Evolutionary conservation across 1,140 invertebrate species (phyloP).

Genomic region (Aphidius gifuensis): DNA sequence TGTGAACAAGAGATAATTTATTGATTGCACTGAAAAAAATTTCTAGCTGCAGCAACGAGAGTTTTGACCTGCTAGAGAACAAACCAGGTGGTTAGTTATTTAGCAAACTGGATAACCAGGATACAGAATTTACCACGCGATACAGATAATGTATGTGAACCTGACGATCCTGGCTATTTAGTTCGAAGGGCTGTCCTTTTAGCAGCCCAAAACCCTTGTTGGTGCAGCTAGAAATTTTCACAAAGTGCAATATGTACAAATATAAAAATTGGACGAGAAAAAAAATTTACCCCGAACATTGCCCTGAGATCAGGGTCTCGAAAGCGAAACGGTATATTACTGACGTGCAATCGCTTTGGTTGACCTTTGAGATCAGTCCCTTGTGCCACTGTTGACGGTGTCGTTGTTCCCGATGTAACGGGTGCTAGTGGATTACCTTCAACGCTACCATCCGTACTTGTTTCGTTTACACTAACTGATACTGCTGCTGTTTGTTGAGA

Average conservation of each 20-base stretch:
- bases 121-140: too few relatives aligned
- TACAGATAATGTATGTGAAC: too few relatives aligned
- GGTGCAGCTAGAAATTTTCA: not conserved
- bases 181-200: too few relatives aligned
- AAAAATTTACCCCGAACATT: constrained; percentile 91
- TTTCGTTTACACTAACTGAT: constrained; percentile 41
- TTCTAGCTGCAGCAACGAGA: too few relatives aligned
- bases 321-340: constrained; percentile 98
- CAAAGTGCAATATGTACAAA: not conserved
- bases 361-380: constrained; percentile 60
- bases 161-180: too few relatives aligned
- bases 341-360: constrained; percentile 88
- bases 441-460: constrained; percentile 42
- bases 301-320: constrained; percentile 95
- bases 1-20: too few relatives aligned
- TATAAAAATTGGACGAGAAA: not conserved
- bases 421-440: constrained; percentile 44
- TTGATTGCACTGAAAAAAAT: too few relatives aligned
- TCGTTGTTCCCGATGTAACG: constrained; percentile 55
- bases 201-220: too few relatives aligned
- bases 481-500: constrained; percentile 41
- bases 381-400: constrained; percentile 51
- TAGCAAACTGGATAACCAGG: too few relatives aligned
- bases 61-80: too few relatives aligned
- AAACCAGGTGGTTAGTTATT: too few relatives aligned